phyloP scores from a whole-genome alignment of 1,140 invertebrate species.

The Streblospio benedicti region DNA sequence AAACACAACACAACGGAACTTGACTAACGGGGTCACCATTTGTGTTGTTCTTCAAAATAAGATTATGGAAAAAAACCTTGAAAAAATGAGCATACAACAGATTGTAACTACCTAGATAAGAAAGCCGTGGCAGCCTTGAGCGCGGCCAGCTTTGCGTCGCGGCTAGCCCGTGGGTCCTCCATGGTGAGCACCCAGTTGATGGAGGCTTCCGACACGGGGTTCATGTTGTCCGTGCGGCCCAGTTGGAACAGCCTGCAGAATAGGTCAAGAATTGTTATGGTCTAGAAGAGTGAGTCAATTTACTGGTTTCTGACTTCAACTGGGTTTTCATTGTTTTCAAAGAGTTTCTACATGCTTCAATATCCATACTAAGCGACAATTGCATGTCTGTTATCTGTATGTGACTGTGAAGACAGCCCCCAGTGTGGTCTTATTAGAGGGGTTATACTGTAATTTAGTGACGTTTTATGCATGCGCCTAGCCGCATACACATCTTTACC shows the following conservation, averaged over 20 bases:
- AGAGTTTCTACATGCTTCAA: not conserved
- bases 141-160: not conserved
- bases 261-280: not conserved
- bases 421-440: no score
- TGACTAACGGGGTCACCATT: no score
- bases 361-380: not conserved
- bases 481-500: no score
- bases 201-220: conserved; percentile 1
- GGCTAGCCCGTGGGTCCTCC: not conserved
- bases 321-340: not conserved
- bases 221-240: conserved; percentile 12
- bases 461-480: no score
- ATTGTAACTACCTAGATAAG: not conserved
- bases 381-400: not conserved
- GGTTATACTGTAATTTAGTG: no score
- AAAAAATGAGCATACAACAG: no score
- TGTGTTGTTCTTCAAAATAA: no score
- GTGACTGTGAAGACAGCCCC: no score
- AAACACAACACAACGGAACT: no score
- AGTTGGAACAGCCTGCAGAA: not conserved
- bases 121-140: not conserved
- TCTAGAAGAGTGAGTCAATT: not conserved
- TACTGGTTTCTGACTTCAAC: not conserved
- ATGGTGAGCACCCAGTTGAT: not conserved
- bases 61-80: no score